A percentile compares a stretch with the other conserved stretches of the same genome.
phyloP scores from a whole-genome alignment of 1,140 invertebrate genomes.

The Danaus melanippus region DNA sequence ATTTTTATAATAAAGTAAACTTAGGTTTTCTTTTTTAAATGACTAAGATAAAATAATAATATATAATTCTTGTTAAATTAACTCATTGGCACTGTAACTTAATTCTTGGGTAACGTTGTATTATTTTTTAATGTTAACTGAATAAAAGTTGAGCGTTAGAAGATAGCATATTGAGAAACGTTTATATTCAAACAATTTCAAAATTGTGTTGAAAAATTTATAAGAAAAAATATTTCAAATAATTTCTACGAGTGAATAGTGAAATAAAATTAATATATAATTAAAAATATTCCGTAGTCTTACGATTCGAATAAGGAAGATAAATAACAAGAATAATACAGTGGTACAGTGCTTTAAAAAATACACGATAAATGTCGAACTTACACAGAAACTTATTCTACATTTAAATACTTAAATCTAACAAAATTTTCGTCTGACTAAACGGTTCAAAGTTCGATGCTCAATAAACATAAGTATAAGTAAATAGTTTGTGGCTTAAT shows the following conservation, averaged over 20 bases:
- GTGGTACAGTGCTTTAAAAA: constrained; percentile 6
- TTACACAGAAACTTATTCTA: constrained; percentile 52
- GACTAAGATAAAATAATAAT: constrained; percentile 1
- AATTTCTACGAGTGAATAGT: no score
- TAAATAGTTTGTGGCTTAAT: constrained; percentile 9
- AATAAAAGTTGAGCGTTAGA: no score
- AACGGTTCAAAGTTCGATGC: constrained; percentile 58
- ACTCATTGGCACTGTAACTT: constrained; percentile 17
- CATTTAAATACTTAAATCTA: constrained; percentile 66
- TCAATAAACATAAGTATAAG: constrained; percentile 19
- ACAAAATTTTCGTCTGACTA: constrained; percentile 56
- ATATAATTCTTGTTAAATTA: constrained; percentile 5
- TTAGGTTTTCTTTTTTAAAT: constrained; percentile 8
- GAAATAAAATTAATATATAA: no score
- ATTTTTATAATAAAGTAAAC: constrained; percentile 33
- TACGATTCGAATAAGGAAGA: constrained; percentile 5
- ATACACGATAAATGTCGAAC: constrained; percentile 31
- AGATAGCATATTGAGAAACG: constrained; percentile 1
- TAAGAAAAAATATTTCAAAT: no score
- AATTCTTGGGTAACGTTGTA: constrained; percentile 16
- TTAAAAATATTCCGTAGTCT: not conserved
- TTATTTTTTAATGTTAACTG: constrained; percentile 5
- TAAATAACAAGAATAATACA: constrained; percentile 16
- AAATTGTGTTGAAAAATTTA: no score
- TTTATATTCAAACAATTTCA: constrained; percentile 18